Evolutionary conservation across 1,140 invertebrate species (phyloP), one percentile per base, ranked within the genome.

Genomic region (Brachionus calyciflorus): DNA sequence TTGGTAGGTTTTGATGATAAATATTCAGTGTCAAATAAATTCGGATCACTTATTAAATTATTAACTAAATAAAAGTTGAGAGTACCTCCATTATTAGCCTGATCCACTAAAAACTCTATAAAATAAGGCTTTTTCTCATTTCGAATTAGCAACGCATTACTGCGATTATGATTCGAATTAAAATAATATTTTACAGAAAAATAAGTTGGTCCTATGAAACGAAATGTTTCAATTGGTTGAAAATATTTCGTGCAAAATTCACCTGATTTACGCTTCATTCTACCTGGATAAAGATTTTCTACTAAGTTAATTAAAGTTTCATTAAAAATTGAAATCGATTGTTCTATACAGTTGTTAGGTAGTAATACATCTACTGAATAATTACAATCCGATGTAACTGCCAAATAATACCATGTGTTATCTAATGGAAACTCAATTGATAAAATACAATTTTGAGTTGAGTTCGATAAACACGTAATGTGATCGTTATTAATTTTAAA

Each of bases 171-270:
- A 33, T 73, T 73, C 19, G 69, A 73, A 12, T 73, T 73, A 33
- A 73, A 73, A 12, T 73, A 73, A 30, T 73, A 73, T 51, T 73
- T 73, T 19, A 73, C 69, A 3, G 69, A 73, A 55, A 73, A 73
- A 28, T 51, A 73, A n/a, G 69, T 51, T 2, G 69, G 69, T 33
- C 69, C 69, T 37, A 73, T 73, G 17, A 73, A 73, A 30, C 69
- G 19, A 73, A 73, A 73, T 51, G 69, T 73, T 51, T 73, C 69
- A 24, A 73, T 55, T 7, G 46, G 69, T 14, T 40, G 30, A 73
- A 44, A 65, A 44, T 24, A 41, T 14, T 73, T 73, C 14, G 44
- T 19, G 19, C 69, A 73, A 41, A 14, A 65, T 65, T 65, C 60
- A 14, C 21, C 40, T 65, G 10, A 26, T 44, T 65, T 65, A 30